Evolutionary conservation across 1,140 invertebrate species (phyloP).

Genomic region (Penaeus japonicus): DNA sequence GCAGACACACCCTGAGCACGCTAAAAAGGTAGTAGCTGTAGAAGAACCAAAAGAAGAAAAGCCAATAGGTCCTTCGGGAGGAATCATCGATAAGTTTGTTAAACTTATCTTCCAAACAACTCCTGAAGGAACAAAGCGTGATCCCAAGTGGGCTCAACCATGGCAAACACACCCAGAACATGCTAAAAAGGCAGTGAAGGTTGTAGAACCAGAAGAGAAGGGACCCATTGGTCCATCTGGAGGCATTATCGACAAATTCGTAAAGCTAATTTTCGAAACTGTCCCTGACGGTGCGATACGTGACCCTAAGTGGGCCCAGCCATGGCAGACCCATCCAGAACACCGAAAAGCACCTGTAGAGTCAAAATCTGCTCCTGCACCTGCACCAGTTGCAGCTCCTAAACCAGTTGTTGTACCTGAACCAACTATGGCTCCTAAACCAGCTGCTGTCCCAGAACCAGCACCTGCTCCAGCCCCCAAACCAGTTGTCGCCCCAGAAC

Average conservation of each 20-base stretch:
- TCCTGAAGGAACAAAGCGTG: background rate
- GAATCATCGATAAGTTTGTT: slow-evolving; percentile 15
- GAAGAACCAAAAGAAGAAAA: background rate
- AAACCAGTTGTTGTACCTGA: background rate
- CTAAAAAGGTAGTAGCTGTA: background rate
- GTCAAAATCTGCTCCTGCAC: background rate
- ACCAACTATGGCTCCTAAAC: slow-evolving; percentile 4
- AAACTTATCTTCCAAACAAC: background rate
- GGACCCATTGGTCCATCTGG: background rate
- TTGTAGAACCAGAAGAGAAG: background rate
- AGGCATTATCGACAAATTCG: slow-evolving; percentile 42
- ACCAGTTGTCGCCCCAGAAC: background rate
- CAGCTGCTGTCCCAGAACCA: slow-evolving; percentile 13
- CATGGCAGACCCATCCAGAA: slow-evolving; percentile 41
- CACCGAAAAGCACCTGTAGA: background rate
- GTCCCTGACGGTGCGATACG: background rate
- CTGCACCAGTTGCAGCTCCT: background rate
- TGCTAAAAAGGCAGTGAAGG: background rate
- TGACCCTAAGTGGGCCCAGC: slow-evolving; percentile 30
- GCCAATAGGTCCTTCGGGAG: background rate
- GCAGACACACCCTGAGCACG: slow-evolving; percentile 40
- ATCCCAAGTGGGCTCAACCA: slow-evolving; percentile 45
- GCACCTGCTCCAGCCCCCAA: slow-evolving; percentile 42
- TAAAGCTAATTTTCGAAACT: slow-evolving; percentile 34
- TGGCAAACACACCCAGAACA: slow-evolving; percentile 43